These are phyloP conservation scores for Astur gentilis DNA, from an alignment of 2,113 vertebrate species.

Conservation along the genomic window DNA sequence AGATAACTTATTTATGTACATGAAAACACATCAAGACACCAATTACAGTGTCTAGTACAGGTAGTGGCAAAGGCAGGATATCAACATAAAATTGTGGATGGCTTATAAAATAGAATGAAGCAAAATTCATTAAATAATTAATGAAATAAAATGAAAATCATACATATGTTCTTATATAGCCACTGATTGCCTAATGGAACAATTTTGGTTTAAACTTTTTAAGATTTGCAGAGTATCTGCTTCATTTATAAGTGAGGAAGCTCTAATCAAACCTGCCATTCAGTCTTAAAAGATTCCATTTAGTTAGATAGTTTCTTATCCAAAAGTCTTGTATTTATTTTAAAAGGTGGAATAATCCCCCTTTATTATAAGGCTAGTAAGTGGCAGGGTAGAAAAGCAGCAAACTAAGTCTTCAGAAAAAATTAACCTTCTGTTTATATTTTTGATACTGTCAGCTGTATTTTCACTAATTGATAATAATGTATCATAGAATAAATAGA, in stretches of 20 bases:
- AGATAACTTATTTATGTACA: background rate
- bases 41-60: background rate
- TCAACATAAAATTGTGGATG: background rate
- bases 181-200: background rate
- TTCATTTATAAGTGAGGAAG: background rate
- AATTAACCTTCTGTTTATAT: background rate
- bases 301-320: background rate
- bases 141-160: background rate
- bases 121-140: background rate
- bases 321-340: background rate
- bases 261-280: background rate
- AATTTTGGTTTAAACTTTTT: background rate
- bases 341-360: background rate
- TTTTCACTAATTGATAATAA: background rate
- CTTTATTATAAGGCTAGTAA: background rate
- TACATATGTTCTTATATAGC: background rate
- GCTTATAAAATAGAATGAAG: background rate
- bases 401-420: background rate
- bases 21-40: background rate
- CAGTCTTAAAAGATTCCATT: background rate
- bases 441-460: background rate
- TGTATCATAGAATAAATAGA: background rate
- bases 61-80: background rate
- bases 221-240: background rate
- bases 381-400: background rate